Base-by-base conservation (phyloP, 2,113 vertebrate species). In the Aspidoscelis tigris region DNA sequence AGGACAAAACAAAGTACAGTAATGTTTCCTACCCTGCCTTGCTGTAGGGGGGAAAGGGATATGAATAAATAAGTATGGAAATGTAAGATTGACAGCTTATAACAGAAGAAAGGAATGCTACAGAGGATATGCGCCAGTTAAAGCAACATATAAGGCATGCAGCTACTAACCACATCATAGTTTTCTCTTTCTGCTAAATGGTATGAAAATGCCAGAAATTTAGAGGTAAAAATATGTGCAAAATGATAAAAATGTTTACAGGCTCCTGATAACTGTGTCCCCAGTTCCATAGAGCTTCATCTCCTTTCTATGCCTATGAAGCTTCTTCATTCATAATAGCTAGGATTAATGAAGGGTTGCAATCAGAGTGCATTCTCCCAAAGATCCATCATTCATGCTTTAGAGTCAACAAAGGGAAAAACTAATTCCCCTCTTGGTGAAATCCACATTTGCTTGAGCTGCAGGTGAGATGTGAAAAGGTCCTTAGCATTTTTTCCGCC, bases 401-500 rank as follows among this genome's bases (percentile, higher is more conserved):
- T 85, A 16, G 11, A 21, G 47, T 0, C 5, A 65, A 65, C 53
- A 44, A 41, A 33, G 55, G 16, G 55, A 2, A 50, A 12, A 0
- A 26, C 66, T 80, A 61, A 5, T 69, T 73, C 0, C 4, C 20
- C 68, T 74, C 75, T 24, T 53, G 18, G 44, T 0, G 20, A 43
- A 79, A 81, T 3, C 5, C 79, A 77, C 20, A 47, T 84, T 84
- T 78, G 80, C 12, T 76, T 86, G 83, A 2, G 58, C 78, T 68
- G 18, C 86, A 85, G 66, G 77, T 87, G 91, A 91, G 64, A 78
- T 76, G 24, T 77, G 83, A 84, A 83, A 89, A 79, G 70, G 61
- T 81, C 71, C 18, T 24, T 47, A 75, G 26, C 18, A 77, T 61
- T 65, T 82, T 64, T 76, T 50, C 43, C 80, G 77, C 78, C 74